A percentile compares a stretch with the other conserved stretches of the same genome.
phyloP scores from a whole-genome alignment of 2,888 invertebrate species.

The Steinernema carpocapsae region DNA sequence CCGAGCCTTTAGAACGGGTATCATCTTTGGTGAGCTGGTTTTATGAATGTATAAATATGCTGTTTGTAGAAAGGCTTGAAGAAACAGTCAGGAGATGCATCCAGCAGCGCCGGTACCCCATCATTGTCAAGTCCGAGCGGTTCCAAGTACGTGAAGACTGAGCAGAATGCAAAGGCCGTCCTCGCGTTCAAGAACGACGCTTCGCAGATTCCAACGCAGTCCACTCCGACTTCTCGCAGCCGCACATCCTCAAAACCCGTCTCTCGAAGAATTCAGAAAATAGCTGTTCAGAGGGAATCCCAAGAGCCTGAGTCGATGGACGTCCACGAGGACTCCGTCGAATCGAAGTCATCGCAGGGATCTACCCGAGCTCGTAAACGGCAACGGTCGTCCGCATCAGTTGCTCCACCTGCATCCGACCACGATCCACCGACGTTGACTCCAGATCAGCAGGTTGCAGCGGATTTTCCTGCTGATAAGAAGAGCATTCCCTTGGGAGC shows the following conservation, averaged over 20 bases:
- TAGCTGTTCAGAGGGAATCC: no score
- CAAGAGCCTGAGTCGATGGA: no score
- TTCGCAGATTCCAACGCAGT: no score
- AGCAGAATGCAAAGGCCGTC: conserved; percentile 48
- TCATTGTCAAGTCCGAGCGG: conserved; percentile 37
- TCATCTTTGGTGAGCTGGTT: no score
- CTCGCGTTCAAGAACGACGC: neutral
- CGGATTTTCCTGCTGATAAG: conserved; percentile 57
- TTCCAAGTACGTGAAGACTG: conserved; percentile 54
- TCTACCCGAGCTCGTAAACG: conserved; percentile 35
- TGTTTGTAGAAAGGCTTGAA: no score
- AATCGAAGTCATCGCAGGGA: conserved; percentile 38
- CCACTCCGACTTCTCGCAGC: no score
- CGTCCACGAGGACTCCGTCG: no score
- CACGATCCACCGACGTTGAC: conserved; percentile 42
- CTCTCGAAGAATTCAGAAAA: no score
- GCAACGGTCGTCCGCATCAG: neutral
- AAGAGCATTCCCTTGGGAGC: conserved; percentile 49
- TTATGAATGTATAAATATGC: no score
- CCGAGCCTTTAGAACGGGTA: no score
- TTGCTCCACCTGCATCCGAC: no score
- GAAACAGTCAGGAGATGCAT: conserved; percentile 52
- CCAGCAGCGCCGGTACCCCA: conserved; percentile 49
- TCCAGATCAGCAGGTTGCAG: conserved; percentile 55
- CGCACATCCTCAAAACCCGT: no score